These are phyloP conservation scores for Augiades crinisus DNA, from an alignment of 2,888 invertebrate genomes.

Conservation along the genomic window DNA sequence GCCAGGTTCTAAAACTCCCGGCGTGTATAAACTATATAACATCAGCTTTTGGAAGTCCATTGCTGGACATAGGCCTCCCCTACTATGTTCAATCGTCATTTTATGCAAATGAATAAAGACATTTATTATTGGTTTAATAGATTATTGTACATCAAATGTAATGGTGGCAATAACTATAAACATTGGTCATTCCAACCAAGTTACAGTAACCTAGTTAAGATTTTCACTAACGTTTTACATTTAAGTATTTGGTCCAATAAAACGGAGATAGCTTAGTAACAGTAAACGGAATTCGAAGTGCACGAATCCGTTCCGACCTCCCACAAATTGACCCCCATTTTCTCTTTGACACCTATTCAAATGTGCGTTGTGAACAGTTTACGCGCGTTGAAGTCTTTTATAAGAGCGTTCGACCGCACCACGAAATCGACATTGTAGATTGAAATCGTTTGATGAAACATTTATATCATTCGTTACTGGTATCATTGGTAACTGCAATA, in stretches of 20 bases:
- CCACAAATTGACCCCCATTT: constrained; percentile 1
- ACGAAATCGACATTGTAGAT: constrained; percentile 4
- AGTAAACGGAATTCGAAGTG: constrained; percentile 3
- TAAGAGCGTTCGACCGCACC: constrained; percentile 4
- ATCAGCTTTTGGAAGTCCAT: too few relatives aligned
- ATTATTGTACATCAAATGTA: too few relatives aligned
- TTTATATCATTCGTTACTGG: not conserved
- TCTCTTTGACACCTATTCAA: constrained; percentile 4
- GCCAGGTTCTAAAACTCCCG: too few relatives aligned
- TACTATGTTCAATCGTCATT: too few relatives aligned
- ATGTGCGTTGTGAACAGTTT: constrained; percentile 2
- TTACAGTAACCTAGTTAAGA: not conserved
- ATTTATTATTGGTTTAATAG: too few relatives aligned
- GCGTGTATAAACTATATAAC: too few relatives aligned
- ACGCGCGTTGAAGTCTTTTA: constrained; percentile 34
- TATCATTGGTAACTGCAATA: not conserved
- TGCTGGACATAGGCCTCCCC: too few relatives aligned
- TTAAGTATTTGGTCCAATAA: not conserved
- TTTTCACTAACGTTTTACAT: constrained; percentile 1
- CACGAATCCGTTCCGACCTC: not conserved
- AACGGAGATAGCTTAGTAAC: not conserved
- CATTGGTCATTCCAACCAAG: too few relatives aligned
- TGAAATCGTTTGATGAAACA: constrained; percentile 6
- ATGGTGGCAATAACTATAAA: too few relatives aligned
- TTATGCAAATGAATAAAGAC: too few relatives aligned